Conservation (phyloP, 2,113 vertebrate species). For the Melanerpes formicivorus region DNA sequence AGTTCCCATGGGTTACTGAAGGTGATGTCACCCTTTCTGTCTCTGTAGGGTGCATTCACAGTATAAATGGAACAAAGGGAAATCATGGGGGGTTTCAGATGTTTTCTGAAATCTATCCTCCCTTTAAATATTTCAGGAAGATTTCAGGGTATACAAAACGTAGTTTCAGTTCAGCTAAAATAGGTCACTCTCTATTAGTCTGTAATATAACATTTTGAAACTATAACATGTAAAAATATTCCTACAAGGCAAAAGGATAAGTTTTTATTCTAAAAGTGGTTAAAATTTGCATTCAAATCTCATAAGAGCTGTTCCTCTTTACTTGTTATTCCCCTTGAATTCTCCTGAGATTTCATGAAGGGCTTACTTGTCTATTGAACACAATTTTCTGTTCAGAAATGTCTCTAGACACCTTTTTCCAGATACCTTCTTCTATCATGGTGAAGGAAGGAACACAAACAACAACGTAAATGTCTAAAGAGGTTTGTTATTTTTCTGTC, state of each 20-base stretch:
- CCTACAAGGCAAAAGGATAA: not conserved
- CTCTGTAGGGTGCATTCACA: not conserved
- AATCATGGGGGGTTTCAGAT: not conserved
- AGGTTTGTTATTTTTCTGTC: not conserved
- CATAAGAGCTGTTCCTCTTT: not conserved
- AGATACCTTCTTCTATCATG: fast-evolving
- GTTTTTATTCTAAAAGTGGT: not conserved
- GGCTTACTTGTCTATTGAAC: not conserved
- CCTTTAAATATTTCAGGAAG: constrained; percentile 4
- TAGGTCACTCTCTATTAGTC: not conserved
- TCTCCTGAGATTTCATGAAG: not conserved
- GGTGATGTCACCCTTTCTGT: not conserved
- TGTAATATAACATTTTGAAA: not conserved
- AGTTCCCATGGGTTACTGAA: not conserved
- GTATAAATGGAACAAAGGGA: not conserved
- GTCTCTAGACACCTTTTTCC: not conserved
- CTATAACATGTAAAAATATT: not conserved
- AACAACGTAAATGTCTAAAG: fast-evolving
- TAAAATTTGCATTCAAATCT: not conserved
- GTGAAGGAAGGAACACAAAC: not conserved
- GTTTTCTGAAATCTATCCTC: not conserved
- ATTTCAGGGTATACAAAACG: not conserved
- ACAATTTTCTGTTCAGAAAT: not conserved
- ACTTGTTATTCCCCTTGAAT: not conserved
- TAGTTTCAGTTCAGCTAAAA: not conserved